Evolutionary conservation across 1,140 invertebrate genomes (phyloP).

Genomic region (Aphaenogaster rudis): DNA sequence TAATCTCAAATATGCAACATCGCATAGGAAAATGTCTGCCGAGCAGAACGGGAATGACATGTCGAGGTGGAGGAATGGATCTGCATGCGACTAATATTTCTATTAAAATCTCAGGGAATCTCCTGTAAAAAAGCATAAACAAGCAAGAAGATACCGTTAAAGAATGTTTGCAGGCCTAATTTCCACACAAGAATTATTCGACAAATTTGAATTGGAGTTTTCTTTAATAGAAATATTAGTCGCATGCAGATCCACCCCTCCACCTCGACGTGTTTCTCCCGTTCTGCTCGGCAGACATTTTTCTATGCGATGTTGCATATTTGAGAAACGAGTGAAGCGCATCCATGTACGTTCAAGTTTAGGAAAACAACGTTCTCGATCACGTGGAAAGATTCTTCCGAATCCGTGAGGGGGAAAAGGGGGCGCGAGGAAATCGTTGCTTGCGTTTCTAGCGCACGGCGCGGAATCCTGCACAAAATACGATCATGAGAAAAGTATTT

Average conservation of each 20-base stretch:
- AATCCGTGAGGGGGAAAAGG: not conserved
- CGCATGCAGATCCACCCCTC: not conserved
- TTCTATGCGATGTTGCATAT: conserved; percentile 18
- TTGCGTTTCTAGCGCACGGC: conserved; percentile 16
- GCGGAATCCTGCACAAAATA: conserved; percentile 47
- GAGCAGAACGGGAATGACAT: not conserved
- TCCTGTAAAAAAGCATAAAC: not conserved
- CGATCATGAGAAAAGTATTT: conserved; percentile 59
- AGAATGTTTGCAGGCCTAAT: not conserved
- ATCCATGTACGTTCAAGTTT: conserved; percentile 32
- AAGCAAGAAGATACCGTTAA: not conserved
- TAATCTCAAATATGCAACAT: conserved; percentile 48
- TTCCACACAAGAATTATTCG: not conserved
- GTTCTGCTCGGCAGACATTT: not conserved
- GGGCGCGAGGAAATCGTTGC: conserved; percentile 10
- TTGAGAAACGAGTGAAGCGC: conserved; percentile 40
- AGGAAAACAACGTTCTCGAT: conserved; percentile 62
- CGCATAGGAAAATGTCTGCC: not conserved
- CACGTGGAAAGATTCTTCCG: conserved; percentile 49
- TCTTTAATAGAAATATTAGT: not conserved
- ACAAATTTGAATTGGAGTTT: not conserved
- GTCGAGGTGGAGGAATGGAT: not conserved
- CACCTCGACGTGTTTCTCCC: not conserved
- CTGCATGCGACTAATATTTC: not conserved
- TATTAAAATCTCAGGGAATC: not conserved